Conservation (phyloP, 2,888 invertebrate genomes). For the Platycheirus rosarum region DNA sequence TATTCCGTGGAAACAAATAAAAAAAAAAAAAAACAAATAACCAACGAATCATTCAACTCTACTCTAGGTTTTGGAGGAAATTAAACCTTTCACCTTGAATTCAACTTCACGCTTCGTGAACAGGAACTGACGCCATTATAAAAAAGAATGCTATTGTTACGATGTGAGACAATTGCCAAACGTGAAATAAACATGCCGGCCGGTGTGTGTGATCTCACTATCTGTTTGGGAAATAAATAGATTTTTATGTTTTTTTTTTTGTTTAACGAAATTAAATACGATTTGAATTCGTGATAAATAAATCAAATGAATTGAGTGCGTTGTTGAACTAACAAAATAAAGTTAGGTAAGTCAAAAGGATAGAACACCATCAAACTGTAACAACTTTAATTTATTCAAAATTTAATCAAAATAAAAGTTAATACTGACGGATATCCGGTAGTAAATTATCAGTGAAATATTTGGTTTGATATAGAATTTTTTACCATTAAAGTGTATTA, state of each 20-base stretch:
- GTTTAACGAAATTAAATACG: constrained; percentile 25
- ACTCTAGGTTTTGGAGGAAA: constrained; percentile 51
- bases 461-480: too few species aligned
- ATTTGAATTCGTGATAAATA: constrained; percentile 46
- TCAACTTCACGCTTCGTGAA: constrained; percentile 68
- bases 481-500: too few species aligned
- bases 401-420: neutral
- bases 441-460: too few species aligned
- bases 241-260: constrained; percentile 32
- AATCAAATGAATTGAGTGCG: constrained; percentile 24
- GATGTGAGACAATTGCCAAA: constrained; percentile 58
- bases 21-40: constrained; percentile 8
- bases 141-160: constrained; percentile 47
- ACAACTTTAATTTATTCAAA: neutral
- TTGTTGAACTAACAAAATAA: constrained; percentile 11
- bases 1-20: constrained; percentile 34
- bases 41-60: constrained; percentile 57
- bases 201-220: constrained; percentile 55
- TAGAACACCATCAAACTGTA: neutral
- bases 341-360: too few species aligned
- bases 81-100: constrained; percentile 72
- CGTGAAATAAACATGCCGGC: constrained; percentile 55
- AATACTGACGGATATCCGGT: too few species aligned
- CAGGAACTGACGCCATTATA: constrained; percentile 51
- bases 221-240: constrained; percentile 30